Evolutionary conservation across 2,888 invertebrate species (phyloP).

Genomic region (Himalopsyche japonica): DNA sequence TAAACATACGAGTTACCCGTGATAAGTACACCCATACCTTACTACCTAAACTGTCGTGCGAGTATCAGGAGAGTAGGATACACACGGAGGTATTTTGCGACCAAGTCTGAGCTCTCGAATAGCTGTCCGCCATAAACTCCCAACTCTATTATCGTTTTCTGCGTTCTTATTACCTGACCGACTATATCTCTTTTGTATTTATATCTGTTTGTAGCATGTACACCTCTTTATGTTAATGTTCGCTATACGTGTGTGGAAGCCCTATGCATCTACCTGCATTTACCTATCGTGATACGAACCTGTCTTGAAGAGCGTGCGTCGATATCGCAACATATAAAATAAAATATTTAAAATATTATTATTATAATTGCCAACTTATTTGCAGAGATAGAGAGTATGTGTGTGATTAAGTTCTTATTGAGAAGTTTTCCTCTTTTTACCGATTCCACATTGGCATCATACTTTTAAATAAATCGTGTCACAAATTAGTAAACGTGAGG

Average conservation of each 20-base stretch:
- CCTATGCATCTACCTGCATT: constrained; percentile 35
- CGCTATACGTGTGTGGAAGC: constrained; percentile 13
- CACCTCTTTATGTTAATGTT: constrained; percentile 22
- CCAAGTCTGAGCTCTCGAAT: constrained; percentile 17
- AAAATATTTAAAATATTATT: too few species aligned
- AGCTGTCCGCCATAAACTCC: constrained; percentile 36
- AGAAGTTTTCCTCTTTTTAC: too few species aligned
- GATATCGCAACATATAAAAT: not conserved
- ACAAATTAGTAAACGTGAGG: too few species aligned
- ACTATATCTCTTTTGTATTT: constrained; percentile 37
- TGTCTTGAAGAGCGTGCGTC: constrained; percentile 14
- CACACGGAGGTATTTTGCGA: constrained; percentile 15
- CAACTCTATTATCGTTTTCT: constrained; percentile 40
- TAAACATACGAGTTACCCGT: constrained; percentile 29
- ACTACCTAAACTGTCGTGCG: constrained; percentile 32
- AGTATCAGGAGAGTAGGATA: constrained; percentile 20
- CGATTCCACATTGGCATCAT: too few species aligned
- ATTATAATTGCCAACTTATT: too few species aligned
- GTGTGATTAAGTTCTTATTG: too few species aligned
- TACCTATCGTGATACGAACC: constrained; percentile 12
- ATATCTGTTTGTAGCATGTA: constrained; percentile 26
- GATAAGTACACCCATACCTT: constrained; percentile 35
- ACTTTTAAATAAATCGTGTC: too few species aligned
- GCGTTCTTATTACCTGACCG: constrained; percentile 40
- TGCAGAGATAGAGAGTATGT: too few species aligned